Percentiles rank a stretch among this genome's conserved stretches.
phyloP scores from a whole-genome alignment of 2,888 invertebrate genomes.

The Netelia virgata region DNA sequence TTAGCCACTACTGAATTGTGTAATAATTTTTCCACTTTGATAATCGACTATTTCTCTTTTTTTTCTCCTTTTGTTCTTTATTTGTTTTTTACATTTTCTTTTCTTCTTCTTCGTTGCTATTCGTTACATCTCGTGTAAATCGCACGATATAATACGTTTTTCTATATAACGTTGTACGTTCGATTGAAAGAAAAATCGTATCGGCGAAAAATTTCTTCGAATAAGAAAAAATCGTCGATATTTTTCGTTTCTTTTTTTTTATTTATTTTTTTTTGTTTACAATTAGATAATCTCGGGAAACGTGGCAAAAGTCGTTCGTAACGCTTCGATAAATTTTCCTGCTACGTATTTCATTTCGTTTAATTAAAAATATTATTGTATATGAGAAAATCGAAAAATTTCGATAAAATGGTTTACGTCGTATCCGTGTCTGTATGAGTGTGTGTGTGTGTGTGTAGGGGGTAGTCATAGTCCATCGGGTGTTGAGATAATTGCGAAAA shows the following conservation, averaged over 20 bases:
- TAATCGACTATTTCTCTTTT: not conserved
- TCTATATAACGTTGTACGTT: not conserved
- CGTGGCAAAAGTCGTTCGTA: not conserved
- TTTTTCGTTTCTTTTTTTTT: not conserved
- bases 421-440: too few relatives aligned
- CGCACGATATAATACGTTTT: not conserved
- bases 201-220: not conserved
- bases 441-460: too few relatives aligned
- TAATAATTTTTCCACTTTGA: not conserved
- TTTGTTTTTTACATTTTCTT: too few relatives aligned
- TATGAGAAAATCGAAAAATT: not conserved
- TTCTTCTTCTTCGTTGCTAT: too few relatives aligned
- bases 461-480: slow-evolving; percentile 24
- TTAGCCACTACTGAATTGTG: not conserved
- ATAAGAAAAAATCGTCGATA: not conserved
- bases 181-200: not conserved
- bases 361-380: too few relatives aligned
- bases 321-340: not conserved
- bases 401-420: not conserved
- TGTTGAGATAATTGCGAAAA: slow-evolving; percentile 1
- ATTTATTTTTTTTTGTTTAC: too few relatives aligned
- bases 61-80: not conserved
- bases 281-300: too few relatives aligned
- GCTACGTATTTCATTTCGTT: too few relatives aligned
- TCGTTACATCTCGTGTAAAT: too few relatives aligned